A percentile compares a stretch with the other conserved stretches of the same genome.
These are phyloP conservation scores for Ephialtes manifestator DNA, from an alignment of 2,888 invertebrate species.

Conservation along the genomic window DNA sequence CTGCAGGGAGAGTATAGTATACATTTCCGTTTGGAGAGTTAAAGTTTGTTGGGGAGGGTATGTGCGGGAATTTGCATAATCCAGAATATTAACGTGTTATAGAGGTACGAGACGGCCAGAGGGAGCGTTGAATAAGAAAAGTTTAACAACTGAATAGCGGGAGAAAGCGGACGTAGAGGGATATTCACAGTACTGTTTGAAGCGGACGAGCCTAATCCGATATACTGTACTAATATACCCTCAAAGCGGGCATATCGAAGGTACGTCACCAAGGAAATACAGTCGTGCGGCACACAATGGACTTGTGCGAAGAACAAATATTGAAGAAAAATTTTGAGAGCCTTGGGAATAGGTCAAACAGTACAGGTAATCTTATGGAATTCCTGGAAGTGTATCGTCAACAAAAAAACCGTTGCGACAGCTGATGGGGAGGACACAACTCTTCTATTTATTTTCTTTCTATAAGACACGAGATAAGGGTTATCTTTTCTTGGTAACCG, in stretches of 20 bases:
- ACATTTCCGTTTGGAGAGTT: conserved; percentile 44
- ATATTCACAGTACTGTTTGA: conserved; percentile 6
- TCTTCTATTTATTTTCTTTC: conserved; percentile 21
- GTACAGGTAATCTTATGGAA: conserved; percentile 40
- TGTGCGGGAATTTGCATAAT: conserved; percentile 51
- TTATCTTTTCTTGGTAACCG: conserved; percentile 39
- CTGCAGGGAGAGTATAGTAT: conserved; percentile 23
- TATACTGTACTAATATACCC: conserved; percentile 24
- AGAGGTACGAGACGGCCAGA: neutral
- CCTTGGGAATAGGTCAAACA: conserved; percentile 5
- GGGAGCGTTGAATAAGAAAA: conserved; percentile 17
- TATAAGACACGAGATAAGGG: conserved; percentile 41
- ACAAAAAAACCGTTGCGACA: neutral
- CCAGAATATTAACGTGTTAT: conserved; percentile 47
- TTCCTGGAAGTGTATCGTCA: conserved; percentile 22
- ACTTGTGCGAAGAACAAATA: conserved; percentile 50
- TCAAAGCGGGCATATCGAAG: neutral
- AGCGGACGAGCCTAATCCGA: conserved; percentile 20
- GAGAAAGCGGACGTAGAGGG: neutral
- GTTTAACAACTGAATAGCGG: neutral
- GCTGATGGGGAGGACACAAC: neutral
- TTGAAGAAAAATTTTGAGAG: conserved; percentile 48
- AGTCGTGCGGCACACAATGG: conserved; percentile 19
- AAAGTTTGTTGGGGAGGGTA: conserved; percentile 35
- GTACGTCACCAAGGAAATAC: conserved; percentile 4